A percentile compares a stretch with the other conserved stretches of the same genome.
These are phyloP conservation scores for Eutolmus rufibarbis DNA, from an alignment of 2,888 invertebrate species.

Conservation along the genomic window DNA sequence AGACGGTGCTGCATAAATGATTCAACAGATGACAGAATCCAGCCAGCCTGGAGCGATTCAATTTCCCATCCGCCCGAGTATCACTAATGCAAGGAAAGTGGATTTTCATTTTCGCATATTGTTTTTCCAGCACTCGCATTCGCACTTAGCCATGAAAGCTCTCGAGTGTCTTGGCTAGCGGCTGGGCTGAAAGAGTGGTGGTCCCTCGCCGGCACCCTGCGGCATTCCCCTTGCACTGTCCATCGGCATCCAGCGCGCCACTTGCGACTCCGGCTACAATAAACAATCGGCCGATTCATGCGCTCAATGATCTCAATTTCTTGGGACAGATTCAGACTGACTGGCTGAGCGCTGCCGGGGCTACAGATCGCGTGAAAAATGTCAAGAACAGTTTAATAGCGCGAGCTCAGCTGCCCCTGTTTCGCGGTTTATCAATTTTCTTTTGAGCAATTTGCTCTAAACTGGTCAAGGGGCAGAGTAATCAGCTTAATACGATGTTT, in stretches of 20 bases:
- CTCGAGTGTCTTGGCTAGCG: constrained; percentile 17
- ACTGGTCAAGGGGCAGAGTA: constrained; percentile 18
- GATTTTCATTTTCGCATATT: constrained; percentile 34
- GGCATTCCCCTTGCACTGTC: background rate
- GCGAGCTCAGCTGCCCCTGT: constrained; percentile 3
- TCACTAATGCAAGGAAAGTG: constrained; percentile 23
- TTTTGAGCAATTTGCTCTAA: constrained; percentile 24
- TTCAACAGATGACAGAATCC: constrained; percentile 8
- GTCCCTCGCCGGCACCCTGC: background rate
- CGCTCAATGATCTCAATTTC: constrained; percentile 34
- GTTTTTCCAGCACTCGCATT: constrained; percentile 18
- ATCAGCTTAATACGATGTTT: constrained; percentile 5
- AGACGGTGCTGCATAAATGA: constrained; percentile 2
- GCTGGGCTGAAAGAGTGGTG: background rate
- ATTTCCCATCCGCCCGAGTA: constrained; percentile 22
- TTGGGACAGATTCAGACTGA: constrained; percentile 30
- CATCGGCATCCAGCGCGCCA: background rate
- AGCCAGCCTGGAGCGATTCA: background rate
- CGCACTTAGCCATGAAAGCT: constrained; percentile 28
- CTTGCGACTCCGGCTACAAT: constrained; percentile 19
- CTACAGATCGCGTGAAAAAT: constrained; percentile 27
- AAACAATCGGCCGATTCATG: constrained; percentile 31
- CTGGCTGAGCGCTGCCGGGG: background rate
- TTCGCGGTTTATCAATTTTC: constrained; percentile 29
- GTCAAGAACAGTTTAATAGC: constrained; percentile 28